Conservation (phyloP, 2,113 vertebrate genomes). For the Vidua chalybeata region DNA sequence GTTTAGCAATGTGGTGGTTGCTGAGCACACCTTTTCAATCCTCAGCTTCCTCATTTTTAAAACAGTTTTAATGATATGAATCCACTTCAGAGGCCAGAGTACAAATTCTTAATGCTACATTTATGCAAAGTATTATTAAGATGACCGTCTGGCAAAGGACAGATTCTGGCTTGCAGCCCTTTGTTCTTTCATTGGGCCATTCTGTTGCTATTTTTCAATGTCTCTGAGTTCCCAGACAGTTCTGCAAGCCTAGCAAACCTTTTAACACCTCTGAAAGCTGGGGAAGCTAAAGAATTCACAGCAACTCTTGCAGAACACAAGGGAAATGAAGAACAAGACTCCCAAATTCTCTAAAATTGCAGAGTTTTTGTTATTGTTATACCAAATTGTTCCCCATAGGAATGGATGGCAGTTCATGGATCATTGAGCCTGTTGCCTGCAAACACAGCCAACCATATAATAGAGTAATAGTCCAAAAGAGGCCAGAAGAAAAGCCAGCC, state of each 20-base stretch:
- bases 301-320: not conserved
- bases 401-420: slow-evolving; percentile 14
- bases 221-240: not conserved
- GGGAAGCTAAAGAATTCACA: slow-evolving; percentile 26
- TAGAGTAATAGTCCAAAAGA: slow-evolving; percentile 37
- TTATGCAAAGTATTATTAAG: slow-evolving; percentile 38
- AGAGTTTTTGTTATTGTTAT: slow-evolving; percentile 20
- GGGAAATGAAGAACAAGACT: not conserved
- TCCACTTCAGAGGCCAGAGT: slow-evolving; percentile 32
- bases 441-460: slow-evolving; percentile 31
- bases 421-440: slow-evolving; percentile 3
- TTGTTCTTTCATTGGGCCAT: slow-evolving; percentile 24
- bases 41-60: not conserved
- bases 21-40: not conserved
- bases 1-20: not conserved
- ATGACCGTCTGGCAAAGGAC: slow-evolving; percentile 46
- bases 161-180: slow-evolving; percentile 42
- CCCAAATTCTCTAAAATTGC: slow-evolving; percentile 38
- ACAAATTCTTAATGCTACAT: slow-evolving; percentile 33
- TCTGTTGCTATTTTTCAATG: slow-evolving; percentile 19
- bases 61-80: slow-evolving; percentile 12
- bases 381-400: slow-evolving; percentile 25
- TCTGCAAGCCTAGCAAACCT: slow-evolving; percentile 33
- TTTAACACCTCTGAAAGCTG: slow-evolving; percentile 54
- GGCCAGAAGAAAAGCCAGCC: not conserved